Base-by-base conservation (phyloP, 2,888 invertebrate species). In the Cremastobaeus sp. region DNA sequence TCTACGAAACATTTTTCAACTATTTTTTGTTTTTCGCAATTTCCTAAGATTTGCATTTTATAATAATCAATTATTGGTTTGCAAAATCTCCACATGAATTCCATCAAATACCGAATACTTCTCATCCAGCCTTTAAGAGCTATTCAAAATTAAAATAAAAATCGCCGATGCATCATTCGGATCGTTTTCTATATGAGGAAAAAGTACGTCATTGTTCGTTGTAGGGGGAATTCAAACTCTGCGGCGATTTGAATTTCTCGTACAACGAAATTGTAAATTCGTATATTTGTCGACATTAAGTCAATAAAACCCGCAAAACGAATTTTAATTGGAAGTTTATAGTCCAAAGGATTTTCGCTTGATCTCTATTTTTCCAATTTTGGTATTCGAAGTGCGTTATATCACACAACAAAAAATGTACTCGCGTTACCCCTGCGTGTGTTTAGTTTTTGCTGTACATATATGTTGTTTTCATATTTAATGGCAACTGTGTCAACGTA, bases 251-350 rank as follows among this genome's bases (percentile, higher is more conserved):
- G 62, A 64, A 64, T 34, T 18, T 28, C 52, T 32, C 35, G 2
- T 18, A 39, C 65, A 47, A 55, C 39, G 18, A 55, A 57, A 65
- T 65, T 65, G 65, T 54, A 65, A 47, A 65, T 65, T 65, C 65
- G 37, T 37, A 35, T 65, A 65, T 65, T 65, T 65, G 47, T 47
- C 47, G 55, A 55, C 65, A 65, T 55, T 54, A 65, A 55, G 65
- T 65, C 55, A 55, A 66, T 57, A 66, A 57, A 57, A 66, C n/a
- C 57, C 48, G 48, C 41, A 57, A 66, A 66, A 55, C 66, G 66
- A 57, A 68, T 66, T 68, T 68, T 68, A 68, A 68, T 68, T 59
- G 68, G 30, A 50, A 59, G 45, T 68, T 59, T 68, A 59, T 52
- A 59, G 59, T 52, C 35, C 59, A 52, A 57, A 52, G 52, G 50